Base-by-base conservation (phyloP, 2,797 vertebrate species). In the Mallotus villosus region DNA sequence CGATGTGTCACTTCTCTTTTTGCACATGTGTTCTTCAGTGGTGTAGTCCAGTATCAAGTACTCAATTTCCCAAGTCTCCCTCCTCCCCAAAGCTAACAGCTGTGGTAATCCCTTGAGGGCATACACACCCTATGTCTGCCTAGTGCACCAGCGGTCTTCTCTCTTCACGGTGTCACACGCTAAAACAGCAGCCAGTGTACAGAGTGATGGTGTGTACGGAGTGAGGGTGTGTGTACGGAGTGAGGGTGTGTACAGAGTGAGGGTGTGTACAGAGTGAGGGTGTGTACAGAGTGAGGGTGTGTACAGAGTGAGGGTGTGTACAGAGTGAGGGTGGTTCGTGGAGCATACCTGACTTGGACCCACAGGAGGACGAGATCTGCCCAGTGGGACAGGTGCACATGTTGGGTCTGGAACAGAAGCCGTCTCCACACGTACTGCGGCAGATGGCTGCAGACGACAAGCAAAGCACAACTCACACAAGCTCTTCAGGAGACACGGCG, bases 341-440 rank as follows among this genome's bases (percentile, higher is more conserved):
- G 77, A 24, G 7, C 41, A 57, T 72, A 99, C 97, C 95, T 94
- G 97, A 98, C 90, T 97, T 97, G 85, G 96, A 97, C 84, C 97
- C 97, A 87, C 97, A 99, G 90, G 96, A 95, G 75, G 95, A 87
- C 75, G 97, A 85, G 78, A 97, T 96, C 91, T 97, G 97, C 87
- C 97, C 97, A 63, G 81, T 97, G 63, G 97, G 97, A 84, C 97
- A 99, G 73, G 97, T 97, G 92, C 97, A 99, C 95, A 99, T 96
- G 91, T 98, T 99, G 85, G 97, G 97, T 91, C 97, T 96, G 85
- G 97, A 99, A 89, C 97, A 99, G 91, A 99, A 99, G 80, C 97
- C 97, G 78, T 99, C 97, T 84, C 97, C 97, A 88, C 97, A 99
- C 76, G 96, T 92, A 94, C 97, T 97, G 84, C 97, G 94, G 88